phyloP scores from a whole-genome alignment of 2,113 vertebrate species.

The Chaetops frenatus region DNA sequence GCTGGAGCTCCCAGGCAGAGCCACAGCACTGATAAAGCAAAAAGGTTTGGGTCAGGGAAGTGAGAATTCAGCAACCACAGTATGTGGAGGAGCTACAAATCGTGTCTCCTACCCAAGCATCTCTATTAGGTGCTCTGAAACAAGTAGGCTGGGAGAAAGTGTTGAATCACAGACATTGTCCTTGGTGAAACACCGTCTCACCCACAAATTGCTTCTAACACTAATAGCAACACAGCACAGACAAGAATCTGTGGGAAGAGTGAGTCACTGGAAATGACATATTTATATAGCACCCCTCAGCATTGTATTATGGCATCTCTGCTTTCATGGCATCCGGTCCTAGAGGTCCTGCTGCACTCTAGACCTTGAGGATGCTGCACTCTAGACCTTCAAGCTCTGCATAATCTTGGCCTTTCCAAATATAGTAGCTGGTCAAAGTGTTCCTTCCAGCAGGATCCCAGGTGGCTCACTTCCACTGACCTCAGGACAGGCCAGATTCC shows the following conservation, averaged over 20 bases:
- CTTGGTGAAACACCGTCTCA: constrained; percentile 22
- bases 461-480: background rate
- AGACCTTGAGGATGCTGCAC: background rate
- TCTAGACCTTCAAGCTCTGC: background rate
- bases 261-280: constrained; percentile 51
- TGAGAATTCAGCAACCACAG: background rate
- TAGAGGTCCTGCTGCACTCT: background rate
- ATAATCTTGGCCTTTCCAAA: background rate
- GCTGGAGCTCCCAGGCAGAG: background rate
- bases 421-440: background rate
- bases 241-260: constrained; percentile 47
- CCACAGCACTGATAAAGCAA: background rate
- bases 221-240: constrained; percentile 23
- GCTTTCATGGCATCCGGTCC: background rate
- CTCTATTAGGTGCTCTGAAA: background rate
- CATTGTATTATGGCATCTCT: background rate
- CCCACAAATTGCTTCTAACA: constrained; percentile 40
- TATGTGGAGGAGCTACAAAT: background rate
- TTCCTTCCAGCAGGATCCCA: background rate
- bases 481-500: background rate
- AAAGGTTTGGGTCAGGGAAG: background rate
- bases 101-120: background rate
- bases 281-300: constrained; percentile 2
- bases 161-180: constrained; percentile 36
- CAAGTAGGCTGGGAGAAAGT: background rate